Conservation (phyloP, 2,113 vertebrate species). For the Scalopus aquaticus region DNA sequence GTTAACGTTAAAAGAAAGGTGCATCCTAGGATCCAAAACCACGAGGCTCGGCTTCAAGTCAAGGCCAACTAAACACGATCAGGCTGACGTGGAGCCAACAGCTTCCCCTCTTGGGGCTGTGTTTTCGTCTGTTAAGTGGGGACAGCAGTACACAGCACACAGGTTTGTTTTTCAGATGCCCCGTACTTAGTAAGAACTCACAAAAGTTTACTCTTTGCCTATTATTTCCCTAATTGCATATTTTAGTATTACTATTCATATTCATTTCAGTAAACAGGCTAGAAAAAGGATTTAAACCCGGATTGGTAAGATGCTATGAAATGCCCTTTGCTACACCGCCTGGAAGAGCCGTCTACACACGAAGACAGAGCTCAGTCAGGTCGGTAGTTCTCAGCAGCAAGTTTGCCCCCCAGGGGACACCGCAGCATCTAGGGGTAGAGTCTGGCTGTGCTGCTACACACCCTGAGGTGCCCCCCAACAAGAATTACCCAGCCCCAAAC, state of each 20-base stretch:
- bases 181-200: neutral
- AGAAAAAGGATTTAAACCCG: neutral
- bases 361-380: neutral
- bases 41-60: neutral
- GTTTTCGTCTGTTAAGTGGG: neutral
- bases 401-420: neutral
- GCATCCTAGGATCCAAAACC: neutral
- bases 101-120: neutral
- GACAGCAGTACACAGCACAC: rapidly evolving
- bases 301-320: neutral
- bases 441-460: neutral
- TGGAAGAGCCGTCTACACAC: neutral
- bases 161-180: no score
- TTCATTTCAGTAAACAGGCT: neutral
- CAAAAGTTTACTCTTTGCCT: neutral
- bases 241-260: neutral
- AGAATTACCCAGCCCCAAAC: neutral
- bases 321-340: neutral
- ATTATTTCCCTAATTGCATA: neutral
- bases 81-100: neutral
- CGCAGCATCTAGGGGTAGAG: rapidly evolving
- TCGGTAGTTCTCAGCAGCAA: neutral
- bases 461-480: no score
- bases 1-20: neutral
- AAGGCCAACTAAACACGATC: neutral